These are phyloP conservation scores for Drosophila basisetae DNA, from an alignment of 2,888 invertebrate species.

Conservation along the genomic window DNA sequence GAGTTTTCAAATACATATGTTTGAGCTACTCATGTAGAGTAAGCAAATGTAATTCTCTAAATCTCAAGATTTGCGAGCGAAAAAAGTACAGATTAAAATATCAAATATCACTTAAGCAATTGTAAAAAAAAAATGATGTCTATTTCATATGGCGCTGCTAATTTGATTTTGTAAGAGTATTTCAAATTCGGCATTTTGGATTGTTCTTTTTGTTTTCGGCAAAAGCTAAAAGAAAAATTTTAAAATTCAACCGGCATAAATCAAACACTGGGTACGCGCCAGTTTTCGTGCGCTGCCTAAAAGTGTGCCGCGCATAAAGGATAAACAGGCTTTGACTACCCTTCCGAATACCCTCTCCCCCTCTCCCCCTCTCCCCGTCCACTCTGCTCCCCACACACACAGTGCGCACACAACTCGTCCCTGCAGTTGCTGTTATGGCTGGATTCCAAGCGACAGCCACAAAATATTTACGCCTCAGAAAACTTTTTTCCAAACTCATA, in stretches of 20 bases:
- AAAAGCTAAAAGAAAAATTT: conserved; percentile 55
- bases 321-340: conserved; percentile 56
- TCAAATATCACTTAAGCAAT: background rate
- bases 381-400: background rate
- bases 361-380: background rate
- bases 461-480: conserved; percentile 79
- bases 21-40: background rate
- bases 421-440: conserved; percentile 18
- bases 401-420: background rate
- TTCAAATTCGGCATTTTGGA: background rate
- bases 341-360: background rate
- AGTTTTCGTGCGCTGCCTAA: conserved; percentile 68
- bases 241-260: conserved; percentile 81
- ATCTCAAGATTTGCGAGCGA: background rate
- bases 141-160: background rate
- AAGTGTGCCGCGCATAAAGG: conserved; percentile 72
- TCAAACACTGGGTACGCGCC: conserved; percentile 72
- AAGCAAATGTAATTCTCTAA: background rate
- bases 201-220: conserved; percentile 8
- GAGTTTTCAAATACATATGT: background rate
- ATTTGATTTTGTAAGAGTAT: conserved; percentile 5
- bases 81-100: background rate
- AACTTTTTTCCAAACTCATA: conserved; percentile 78
- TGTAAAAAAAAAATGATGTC: background rate
- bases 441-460: conserved; percentile 57